These are phyloP conservation scores for Schizothorax lantsangensis DNA, from an alignment of 2,797 vertebrate species.

Conservation along the genomic window DNA sequence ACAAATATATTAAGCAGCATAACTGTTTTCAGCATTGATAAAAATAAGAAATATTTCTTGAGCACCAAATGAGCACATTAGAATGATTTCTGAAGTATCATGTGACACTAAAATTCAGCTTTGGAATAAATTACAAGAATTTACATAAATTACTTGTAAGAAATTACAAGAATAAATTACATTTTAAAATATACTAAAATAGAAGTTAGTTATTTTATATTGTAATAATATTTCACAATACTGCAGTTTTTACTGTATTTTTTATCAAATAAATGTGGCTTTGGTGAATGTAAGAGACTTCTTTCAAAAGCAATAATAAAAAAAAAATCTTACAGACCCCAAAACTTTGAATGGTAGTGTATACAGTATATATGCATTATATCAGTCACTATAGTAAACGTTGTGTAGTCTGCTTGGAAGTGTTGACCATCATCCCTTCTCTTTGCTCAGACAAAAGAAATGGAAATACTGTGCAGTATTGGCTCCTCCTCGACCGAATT, in stretches of 20 bases:
- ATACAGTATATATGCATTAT: not conserved
- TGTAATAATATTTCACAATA: not conserved
- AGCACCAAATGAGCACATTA: not conserved
- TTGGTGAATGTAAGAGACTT: not conserved
- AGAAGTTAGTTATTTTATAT: not conserved
- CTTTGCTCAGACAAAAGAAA: slow-evolving; percentile 88
- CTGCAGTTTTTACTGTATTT: not conserved
- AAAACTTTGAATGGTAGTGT: not conserved
- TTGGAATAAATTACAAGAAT: too few relatives aligned
- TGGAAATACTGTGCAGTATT: slow-evolving; percentile 97
- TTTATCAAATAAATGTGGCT: not conserved
- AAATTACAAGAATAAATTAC: not conserved
- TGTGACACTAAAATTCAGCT: not conserved
- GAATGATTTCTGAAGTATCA: not conserved
- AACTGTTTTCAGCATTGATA: not conserved
- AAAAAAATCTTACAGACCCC: not conserved
- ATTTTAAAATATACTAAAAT: not conserved
- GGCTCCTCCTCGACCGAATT: slow-evolving; percentile 95
- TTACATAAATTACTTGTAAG: too few relatives aligned
- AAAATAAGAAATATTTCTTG: not conserved
- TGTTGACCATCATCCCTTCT: not conserved
- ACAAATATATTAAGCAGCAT: not conserved
- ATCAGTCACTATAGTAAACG: not conserved
- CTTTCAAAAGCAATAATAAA: not conserved
- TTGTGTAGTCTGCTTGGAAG: not conserved